These are phyloP conservation scores for Motacilla alba DNA, from an alignment of 2,113 vertebrate genomes.

Conservation along the genomic window DNA sequence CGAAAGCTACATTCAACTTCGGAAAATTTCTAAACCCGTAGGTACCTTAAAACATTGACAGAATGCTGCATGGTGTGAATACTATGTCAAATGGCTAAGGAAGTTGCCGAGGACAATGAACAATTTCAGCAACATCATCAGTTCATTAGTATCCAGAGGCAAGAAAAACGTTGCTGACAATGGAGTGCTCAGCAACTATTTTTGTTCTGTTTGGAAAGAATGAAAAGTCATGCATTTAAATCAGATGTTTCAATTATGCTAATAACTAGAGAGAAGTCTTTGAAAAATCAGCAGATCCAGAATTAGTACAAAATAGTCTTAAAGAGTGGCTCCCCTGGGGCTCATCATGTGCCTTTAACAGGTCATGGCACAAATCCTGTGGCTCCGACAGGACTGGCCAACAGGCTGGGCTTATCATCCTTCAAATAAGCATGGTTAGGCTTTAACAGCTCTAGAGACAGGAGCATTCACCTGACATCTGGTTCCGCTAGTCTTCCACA, in stretches of 20 bases:
- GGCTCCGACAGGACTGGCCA: not conserved
- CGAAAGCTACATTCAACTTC: not conserved
- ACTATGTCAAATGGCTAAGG: not conserved
- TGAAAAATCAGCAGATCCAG: not conserved
- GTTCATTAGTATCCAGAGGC: not conserved
- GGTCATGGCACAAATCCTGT: not conserved
- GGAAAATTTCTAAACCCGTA: not conserved
- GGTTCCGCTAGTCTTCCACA: not conserved
- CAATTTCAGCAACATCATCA: not conserved
- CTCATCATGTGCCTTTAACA: not conserved
- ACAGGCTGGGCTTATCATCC: not conserved
- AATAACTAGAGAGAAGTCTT: not conserved
- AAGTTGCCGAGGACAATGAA: not conserved
- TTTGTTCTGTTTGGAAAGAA: not conserved
- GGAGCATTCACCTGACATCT: not conserved
- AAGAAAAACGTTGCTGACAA: not conserved
- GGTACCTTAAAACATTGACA: not conserved
- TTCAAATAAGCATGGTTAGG: not conserved
- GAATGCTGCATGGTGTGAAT: not conserved
- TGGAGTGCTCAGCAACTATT: not conserved
- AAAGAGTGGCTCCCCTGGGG: not conserved
- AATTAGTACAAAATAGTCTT: not conserved
- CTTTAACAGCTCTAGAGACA: not conserved
- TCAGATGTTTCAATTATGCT: not conserved
- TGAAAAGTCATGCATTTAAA: not conserved